Evolutionary conservation across 2,797 vertebrate genomes (phyloP), one percentile per base, ranked within the genome.

Genomic region (Xiphorhynchus erythropygius): DNA sequence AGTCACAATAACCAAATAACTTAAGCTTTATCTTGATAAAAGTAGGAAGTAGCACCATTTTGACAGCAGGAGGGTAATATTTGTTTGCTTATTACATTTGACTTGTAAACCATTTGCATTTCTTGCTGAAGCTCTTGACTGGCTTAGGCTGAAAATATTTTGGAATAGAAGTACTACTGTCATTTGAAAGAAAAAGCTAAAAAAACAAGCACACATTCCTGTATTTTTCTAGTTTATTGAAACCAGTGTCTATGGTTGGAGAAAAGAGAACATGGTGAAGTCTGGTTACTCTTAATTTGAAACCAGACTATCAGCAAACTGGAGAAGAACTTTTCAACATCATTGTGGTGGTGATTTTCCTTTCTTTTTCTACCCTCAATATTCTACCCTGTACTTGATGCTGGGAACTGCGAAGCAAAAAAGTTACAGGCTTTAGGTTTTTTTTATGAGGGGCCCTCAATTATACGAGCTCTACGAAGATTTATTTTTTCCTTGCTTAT

Each of bases 81-180:
- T 78, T 91, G 71, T 84, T 87, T 87, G 49, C 27, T 85, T 89
- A 33, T 68, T 89, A 28, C 28, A 25, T 79, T 87, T 77, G 41
- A 85, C 44, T 93, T 67, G 35, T 50, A 27, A 83, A 62, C 25
- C 3, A 30, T 87, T 83, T 80, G 21, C 41, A 33, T 79, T 82
- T 92, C 68, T 80, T 81, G 46, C 73, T 27, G 60, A 87, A 89
- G 32, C 13, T 89, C 27, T 80, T 85, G 32, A 52, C 44, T 85
- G 25, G 32, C 15, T 82, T 80, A 87, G 24, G 30, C 74, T 89
- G 57, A 71, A 90, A 78, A 55, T 47, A 25, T 71, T 80, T 89
- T 68, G 11, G 23, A 81, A 33, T 71, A 2, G 55, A 52, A 23
- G 32, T 52, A 19, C 33, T 85, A 18, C 16, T 59, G 17, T 27